Conservation (phyloP, 2,113 vertebrate species). For the Setophaga petechia region DNA sequence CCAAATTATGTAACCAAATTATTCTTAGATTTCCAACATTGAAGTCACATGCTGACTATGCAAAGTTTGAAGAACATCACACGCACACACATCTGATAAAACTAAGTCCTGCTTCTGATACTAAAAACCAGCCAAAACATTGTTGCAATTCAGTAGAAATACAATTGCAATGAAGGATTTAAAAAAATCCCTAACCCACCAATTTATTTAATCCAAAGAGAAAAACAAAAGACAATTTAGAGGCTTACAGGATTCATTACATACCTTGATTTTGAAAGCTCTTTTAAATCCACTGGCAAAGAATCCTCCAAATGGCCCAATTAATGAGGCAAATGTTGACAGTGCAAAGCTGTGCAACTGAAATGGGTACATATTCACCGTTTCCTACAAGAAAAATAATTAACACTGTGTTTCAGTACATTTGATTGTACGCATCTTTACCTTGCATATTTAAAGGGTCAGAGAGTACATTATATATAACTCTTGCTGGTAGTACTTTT, state of each 20-base stretch:
- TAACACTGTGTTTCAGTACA: neutral
- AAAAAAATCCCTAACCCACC: neutral
- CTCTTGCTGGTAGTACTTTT: neutral
- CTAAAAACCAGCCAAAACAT: neutral
- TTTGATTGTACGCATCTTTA: neutral
- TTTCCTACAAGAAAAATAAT: slow-evolving; percentile 76
- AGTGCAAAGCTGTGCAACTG: slow-evolving; percentile 95
- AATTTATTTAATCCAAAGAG: neutral
- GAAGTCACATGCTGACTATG: neutral
- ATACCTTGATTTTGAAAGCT: slow-evolving; percentile 98
- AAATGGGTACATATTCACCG: slow-evolving; percentile 91
- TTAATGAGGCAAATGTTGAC: slow-evolving; percentile 91
- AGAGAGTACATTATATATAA: neutral
- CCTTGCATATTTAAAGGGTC: neutral
- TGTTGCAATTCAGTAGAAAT: neutral
- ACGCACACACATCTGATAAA: neutral
- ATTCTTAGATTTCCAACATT: neutral
- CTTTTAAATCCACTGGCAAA: slow-evolving; percentile 98
- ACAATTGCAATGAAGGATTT: neutral
- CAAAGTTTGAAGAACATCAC: neutral
- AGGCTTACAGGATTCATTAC: neutral
- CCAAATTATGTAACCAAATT: neutral
- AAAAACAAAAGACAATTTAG: neutral
- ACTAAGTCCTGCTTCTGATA: neutral
- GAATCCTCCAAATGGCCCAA: slow-evolving; percentile 97